These are phyloP conservation scores for Steatornis caripensis DNA, from an alignment of 2,113 vertebrate genomes.

Conservation along the genomic window DNA sequence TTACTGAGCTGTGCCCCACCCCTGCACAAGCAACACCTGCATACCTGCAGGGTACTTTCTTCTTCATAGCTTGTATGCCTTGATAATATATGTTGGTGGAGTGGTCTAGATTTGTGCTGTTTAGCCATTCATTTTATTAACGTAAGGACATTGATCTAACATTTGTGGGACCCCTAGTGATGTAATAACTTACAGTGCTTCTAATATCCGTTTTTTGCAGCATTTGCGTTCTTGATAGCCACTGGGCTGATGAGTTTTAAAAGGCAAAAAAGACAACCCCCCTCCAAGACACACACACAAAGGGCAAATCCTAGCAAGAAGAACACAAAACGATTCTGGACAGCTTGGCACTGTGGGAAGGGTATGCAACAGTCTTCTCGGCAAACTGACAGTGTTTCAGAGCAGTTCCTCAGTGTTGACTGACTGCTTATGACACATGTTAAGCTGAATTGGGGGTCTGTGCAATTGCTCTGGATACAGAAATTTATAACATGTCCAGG, in stretches of 20 bases:
- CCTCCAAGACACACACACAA: neutral
- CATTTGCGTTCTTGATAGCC: neutral
- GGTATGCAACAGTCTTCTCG: neutral
- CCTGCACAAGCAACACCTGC: conserved; percentile 61
- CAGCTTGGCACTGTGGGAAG: neutral
- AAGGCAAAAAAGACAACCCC: neutral
- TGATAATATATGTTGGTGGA: conserved; percentile 12
- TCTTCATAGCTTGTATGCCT: conserved; percentile 28
- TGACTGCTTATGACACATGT: neutral
- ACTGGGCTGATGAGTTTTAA: neutral
- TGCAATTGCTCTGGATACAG: neutral
- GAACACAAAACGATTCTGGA: neutral
- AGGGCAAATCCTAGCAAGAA: neutral
- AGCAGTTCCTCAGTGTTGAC: neutral
- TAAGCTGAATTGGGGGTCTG: neutral
- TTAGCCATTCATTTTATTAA: neutral
- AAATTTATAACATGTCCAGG: neutral
- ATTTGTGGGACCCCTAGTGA: neutral
- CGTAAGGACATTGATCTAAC: neutral
- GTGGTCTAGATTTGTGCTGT: neutral
- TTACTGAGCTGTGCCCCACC: conserved; percentile 33
- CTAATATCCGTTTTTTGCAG: neutral
- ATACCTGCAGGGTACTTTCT: conserved; percentile 57
- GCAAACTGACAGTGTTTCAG: neutral
- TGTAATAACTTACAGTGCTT: neutral